Evolutionary conservation across 2,888 invertebrate genomes (phyloP).

Genomic region (Theretra japonica): DNA sequence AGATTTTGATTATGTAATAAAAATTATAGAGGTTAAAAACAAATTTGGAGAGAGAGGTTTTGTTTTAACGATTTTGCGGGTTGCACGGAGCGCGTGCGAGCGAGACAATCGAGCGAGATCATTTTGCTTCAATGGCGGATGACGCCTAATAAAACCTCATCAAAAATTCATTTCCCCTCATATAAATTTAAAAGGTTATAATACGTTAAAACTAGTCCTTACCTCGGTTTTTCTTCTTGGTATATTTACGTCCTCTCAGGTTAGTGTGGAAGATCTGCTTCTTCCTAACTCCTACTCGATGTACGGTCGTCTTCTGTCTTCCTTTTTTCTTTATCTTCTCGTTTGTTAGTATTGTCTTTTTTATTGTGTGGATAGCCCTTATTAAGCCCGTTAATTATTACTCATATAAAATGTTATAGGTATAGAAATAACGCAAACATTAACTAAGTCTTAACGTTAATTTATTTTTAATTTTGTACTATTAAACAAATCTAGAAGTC

Average conservation of each 20-base stretch:
- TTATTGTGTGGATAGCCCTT: conserved; percentile 63
- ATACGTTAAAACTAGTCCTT: conserved; percentile 34
- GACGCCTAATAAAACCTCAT: conserved; percentile 31
- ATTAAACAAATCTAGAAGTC: conserved; percentile 83
- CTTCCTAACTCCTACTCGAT: conserved; percentile 41
- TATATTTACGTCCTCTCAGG: conserved; percentile 36
- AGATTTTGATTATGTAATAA: not conserved
- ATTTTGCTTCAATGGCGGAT: conserved; percentile 55
- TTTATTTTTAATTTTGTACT: conserved; percentile 83
- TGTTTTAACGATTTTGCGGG: conserved; percentile 13
- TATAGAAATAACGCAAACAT: conserved; percentile 80
- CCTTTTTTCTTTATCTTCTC: conserved; percentile 46
- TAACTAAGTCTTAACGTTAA: conserved; percentile 83
- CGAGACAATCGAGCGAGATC: conserved; percentile 51
- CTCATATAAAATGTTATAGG: conserved; percentile 81
- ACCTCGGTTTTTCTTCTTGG: conserved; percentile 41
- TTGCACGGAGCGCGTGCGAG: conserved; percentile 58
- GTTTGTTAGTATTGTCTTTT: conserved; percentile 58
- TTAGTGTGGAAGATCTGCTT: conserved; percentile 37
- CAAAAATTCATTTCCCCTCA: conserved; percentile 1
- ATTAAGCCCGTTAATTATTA: conserved; percentile 77
- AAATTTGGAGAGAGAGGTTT: not conserved
- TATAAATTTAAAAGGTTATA: not conserved
- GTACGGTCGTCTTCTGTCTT: conserved; percentile 38
- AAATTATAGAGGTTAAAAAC: conserved; percentile 1